These are phyloP conservation scores for Altica lythri DNA, from an alignment of 2,888 invertebrate genomes.

Conservation along the genomic window DNA sequence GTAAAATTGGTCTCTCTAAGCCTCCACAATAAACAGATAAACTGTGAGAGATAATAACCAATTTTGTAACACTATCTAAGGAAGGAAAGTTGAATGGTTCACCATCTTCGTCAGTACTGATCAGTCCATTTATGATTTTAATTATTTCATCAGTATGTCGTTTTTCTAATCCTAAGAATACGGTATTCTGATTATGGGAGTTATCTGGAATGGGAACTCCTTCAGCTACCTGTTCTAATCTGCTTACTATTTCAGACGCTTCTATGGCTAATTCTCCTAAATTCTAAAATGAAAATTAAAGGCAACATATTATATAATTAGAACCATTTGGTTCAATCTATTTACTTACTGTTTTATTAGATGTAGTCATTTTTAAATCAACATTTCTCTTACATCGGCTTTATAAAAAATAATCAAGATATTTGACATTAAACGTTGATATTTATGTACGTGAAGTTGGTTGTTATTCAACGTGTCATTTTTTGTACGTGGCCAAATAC, in stretches of 20 bases:
- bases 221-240: constrained; percentile 56
- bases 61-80: constrained; percentile 66
- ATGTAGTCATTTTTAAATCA: constrained; percentile 19
- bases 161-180: constrained; percentile 55
- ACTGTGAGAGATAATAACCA: constrained; percentile 84
- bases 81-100: constrained; percentile 65
- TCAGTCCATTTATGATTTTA: constrained; percentile 63
- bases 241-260: constrained; percentile 57
- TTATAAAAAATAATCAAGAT: not conserved
- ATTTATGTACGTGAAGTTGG: not conserved
- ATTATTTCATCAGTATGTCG: constrained; percentile 63
- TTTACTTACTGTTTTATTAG: constrained; percentile 18
- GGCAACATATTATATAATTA: too few species aligned
- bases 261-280: constrained; percentile 57
- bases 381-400: constrained; percentile 15
- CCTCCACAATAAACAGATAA: constrained; percentile 86
- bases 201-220: constrained; percentile 46
- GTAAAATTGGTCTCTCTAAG: constrained; percentile 76
- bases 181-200: constrained; percentile 49
- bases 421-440: constrained; percentile 4
- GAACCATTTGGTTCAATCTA: too few species aligned
- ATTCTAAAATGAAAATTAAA: constrained; percentile 33
- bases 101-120: constrained; percentile 68
- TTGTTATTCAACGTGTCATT: not conserved
- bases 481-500: too few species aligned